A percentile compares a stretch with the other conserved stretches of the same genome.
These are phyloP conservation scores for Philonicus albiceps DNA, from an alignment of 2,888 invertebrate genomes.

Conservation along the genomic window DNA sequence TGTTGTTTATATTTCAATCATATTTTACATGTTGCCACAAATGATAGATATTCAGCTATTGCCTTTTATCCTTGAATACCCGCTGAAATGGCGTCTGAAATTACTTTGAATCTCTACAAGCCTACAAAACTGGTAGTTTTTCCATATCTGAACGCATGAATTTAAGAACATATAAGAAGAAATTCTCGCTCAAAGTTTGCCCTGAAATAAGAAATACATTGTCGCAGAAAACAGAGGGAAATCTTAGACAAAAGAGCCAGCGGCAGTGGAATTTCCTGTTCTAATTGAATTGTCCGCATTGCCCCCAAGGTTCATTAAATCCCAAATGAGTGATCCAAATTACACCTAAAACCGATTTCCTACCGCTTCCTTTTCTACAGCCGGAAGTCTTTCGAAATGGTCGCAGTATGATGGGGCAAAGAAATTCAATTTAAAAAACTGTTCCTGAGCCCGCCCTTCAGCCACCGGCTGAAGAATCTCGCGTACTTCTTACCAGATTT, in stretches of 20 bases:
- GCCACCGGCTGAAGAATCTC: not conserved
- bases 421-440: conserved; percentile 2
- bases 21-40: no score
- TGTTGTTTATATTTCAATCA: no score
- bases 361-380: not conserved
- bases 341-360: conserved; percentile 21
- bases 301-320: not conserved
- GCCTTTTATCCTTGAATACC: no score
- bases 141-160: not conserved
- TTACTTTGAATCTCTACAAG: not conserved
- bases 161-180: not conserved
- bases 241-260: not conserved
- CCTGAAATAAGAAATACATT: not conserved
- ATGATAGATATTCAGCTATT: no score
- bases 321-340: conserved; percentile 9
- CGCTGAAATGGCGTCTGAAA: not conserved
- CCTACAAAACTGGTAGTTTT: not conserved
- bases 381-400: not conserved
- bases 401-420: not conserved
- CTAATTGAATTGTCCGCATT: conserved; percentile 10
- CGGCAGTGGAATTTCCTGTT: not conserved
- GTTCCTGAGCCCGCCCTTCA: not conserved
- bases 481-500: not conserved
- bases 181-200: not conserved
- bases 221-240: not conserved